A percentile compares a stretch with the other conserved stretches of the same genome.
These are phyloP conservation scores for Drosophila putrida DNA, from an alignment of 2,888 invertebrate genomes.

Conservation along the genomic window DNA sequence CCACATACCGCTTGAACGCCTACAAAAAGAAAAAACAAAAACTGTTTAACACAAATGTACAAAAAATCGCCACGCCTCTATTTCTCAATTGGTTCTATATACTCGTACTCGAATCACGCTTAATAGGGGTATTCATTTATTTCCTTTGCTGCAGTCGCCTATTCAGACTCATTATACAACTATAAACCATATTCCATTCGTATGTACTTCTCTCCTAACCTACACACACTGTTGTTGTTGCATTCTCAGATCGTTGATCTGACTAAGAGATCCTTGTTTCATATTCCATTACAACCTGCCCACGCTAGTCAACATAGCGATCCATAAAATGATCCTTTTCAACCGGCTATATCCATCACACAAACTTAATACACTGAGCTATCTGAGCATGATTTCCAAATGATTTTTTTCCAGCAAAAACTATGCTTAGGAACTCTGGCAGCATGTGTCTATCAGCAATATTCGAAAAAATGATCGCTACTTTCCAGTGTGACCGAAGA, in stretches of 20 bases:
- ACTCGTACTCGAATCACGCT: background rate
- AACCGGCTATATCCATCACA: background rate
- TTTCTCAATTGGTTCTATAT: background rate
- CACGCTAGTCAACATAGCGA: no score
- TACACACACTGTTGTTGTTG: background rate
- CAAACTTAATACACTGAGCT: constrained; percentile 2
- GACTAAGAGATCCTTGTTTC: background rate
- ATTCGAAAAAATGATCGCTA: constrained; percentile 10
- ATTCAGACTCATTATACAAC: background rate
- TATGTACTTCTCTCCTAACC: background rate
- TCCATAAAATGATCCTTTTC: no score
- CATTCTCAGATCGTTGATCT: background rate
- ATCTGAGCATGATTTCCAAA: constrained; percentile 37
- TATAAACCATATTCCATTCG: constrained; percentile 5
- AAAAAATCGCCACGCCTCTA: background rate
- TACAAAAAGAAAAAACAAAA: background rate
- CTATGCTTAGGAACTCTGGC: constrained; percentile 24
- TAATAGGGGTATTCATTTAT: background rate
- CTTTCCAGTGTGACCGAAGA: constrained; percentile 53
- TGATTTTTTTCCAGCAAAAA: constrained; percentile 49
- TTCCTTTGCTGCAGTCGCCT: background rate
- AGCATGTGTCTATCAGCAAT: constrained; percentile 52
- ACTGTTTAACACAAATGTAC: constrained; percentile 5
- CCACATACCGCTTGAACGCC: constrained; percentile 2
- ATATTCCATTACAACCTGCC: background rate